Conservation (phyloP, 1,140 invertebrate species). For the Pseudachorutes palmiensis region DNA sequence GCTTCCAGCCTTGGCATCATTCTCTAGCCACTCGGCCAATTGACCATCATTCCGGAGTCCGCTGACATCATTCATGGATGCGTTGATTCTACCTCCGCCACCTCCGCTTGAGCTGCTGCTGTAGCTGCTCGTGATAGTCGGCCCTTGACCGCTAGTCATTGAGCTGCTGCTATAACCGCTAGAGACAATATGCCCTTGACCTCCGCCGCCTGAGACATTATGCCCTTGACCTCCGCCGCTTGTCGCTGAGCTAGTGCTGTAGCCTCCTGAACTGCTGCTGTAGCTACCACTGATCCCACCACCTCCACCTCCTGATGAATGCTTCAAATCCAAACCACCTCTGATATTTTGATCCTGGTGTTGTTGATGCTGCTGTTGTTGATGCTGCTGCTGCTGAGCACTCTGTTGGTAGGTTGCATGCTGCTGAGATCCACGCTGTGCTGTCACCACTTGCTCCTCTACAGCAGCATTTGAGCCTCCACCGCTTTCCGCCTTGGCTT, state of each 20-base stretch:
- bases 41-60: background rate
- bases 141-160: background rate
- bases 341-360: background rate
- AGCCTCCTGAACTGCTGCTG: background rate
- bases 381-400: background rate
- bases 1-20: background rate
- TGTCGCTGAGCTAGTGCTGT: background rate
- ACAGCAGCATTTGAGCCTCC: background rate
- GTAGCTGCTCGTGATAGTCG: background rate
- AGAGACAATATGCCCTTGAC: background rate
- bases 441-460: background rate
- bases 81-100: background rate
- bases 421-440: background rate
- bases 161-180: background rate
- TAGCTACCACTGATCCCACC: background rate
- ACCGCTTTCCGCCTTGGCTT: background rate
- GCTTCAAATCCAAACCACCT: background rate
- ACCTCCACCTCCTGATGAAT: background rate
- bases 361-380: background rate
- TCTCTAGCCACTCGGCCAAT: slow-evolving; percentile 7
- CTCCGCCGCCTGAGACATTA: background rate
- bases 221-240: background rate
- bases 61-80: background rate
- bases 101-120: background rate
- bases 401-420: background rate